Base-by-base conservation (phyloP, 2,888 invertebrate genomes). In the Heteromurus nitidus region DNA sequence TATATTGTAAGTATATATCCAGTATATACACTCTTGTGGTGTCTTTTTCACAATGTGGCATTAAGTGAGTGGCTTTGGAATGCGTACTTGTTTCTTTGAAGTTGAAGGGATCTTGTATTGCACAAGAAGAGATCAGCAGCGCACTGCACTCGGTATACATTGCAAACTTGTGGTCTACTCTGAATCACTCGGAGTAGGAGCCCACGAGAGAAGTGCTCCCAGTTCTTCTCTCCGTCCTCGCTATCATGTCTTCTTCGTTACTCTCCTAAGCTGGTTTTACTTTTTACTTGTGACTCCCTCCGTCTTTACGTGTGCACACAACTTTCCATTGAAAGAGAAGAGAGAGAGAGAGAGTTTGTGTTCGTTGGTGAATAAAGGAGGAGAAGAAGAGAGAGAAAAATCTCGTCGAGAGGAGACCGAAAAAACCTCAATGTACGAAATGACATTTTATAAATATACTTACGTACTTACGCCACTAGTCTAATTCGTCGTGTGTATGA, bases 1-100 rank as follows among this genome's bases (percentile, higher is more conserved):
- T n/a, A n/a, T n/a, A n/a, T n/a, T n/a, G n/a, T n/a, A n/a, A n/a
- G n/a, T n/a, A n/a, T n/a, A n/a, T n/a, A n/a, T n/a, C n/a, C n/a
- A n/a, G n/a, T n/a, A n/a, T n/a, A n/a, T n/a, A n/a, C n/a, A n/a
- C n/a, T n/a, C n/a, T n/a, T n/a, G n/a, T 65, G 30, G 47, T 67
- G 44, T 67, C 67, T 67, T 47, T 67, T 28, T 67, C 67, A 44
- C 44, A 47, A 30, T 67, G 30, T 68, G 28, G 53, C 68, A 50
- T 31, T 30, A 30, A 30, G n/a, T 47, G 68, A 47, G 31, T 24
- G 22, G 31, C 36, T 55, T 55, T n/a, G 47, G 55, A 26, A 28
- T 50, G 53, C 53, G 30, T 13, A 28, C 28, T 58, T 24, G 22
- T 50, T 64, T 47, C 24, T 31, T 31, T 7, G 62, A 64, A 42